A percentile compares a stretch with the other conserved stretches of the same genome.
phyloP scores from a whole-genome alignment of 2,113 vertebrate genomes.

The Python bivittatus region DNA sequence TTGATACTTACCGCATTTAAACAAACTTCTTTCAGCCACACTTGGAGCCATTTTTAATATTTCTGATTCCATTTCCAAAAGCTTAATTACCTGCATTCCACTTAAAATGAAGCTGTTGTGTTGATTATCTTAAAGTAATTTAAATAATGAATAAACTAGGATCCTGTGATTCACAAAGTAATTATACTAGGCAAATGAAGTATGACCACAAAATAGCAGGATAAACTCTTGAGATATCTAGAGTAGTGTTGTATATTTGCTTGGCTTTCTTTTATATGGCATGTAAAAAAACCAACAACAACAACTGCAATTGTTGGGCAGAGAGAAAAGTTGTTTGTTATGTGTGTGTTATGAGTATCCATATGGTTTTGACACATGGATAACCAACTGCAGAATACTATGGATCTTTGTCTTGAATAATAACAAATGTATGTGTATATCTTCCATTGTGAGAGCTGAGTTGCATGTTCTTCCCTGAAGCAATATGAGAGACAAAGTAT shows the following conservation, averaged over 20 bases:
- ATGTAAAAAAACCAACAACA: neutral
- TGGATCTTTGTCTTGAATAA: neutral
- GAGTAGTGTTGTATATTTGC: slow-evolving; percentile 25
- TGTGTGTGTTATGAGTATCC: neutral
- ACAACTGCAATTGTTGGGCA: slow-evolving; percentile 8
- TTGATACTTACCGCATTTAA: neutral
- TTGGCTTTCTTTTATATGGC: neutral
- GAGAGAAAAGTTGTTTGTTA: neutral
- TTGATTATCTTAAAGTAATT: slow-evolving; percentile 69
- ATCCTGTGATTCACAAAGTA: slow-evolving; percentile 58
- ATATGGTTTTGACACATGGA: neutral
- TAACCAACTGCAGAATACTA: neutral
- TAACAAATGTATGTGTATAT: neutral
- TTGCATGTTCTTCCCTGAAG: neutral
- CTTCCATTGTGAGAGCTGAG: neutral
- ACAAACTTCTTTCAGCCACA: slow-evolving; percentile 55
- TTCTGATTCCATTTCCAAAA: slow-evolving; percentile 64
- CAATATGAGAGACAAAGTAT: neutral
- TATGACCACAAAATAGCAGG: slow-evolving; percentile 50
- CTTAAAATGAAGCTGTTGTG: slow-evolving; percentile 62
- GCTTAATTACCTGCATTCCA: slow-evolving; percentile 67
- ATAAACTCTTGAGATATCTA: slow-evolving; percentile 51
- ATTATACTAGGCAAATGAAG: slow-evolving; percentile 68
- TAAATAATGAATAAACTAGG: slow-evolving; percentile 70
- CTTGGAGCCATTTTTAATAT: slow-evolving; percentile 64